Conservation (phyloP, 2,888 invertebrate species). For the Protodeltote pygarga region DNA sequence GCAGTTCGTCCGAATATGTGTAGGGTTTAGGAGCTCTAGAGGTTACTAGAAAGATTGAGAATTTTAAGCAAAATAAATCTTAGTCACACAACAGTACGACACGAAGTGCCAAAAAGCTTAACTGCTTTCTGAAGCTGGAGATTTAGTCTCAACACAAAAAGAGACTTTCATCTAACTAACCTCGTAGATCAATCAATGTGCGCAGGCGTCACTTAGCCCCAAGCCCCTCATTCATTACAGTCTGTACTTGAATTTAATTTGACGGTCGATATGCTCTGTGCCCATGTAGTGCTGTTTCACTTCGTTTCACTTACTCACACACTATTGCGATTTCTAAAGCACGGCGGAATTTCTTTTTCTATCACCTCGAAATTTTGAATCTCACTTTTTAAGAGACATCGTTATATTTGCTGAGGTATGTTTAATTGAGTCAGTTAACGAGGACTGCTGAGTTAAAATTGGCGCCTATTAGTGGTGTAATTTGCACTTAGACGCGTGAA, state of each 20-base stretch:
- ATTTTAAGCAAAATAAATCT: no score
- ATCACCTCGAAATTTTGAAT: slow-evolving; percentile 49
- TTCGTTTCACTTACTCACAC: slow-evolving; percentile 71
- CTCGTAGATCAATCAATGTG: slow-evolving; percentile 14
- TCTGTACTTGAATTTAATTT: slow-evolving; percentile 76
- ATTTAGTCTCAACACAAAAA: no score
- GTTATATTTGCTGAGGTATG: slow-evolving; percentile 21
- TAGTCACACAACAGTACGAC: no score
- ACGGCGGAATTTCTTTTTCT: slow-evolving; percentile 68
- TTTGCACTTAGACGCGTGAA: slow-evolving; percentile 8
- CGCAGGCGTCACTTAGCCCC: slow-evolving; percentile 10
- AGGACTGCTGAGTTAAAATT: slow-evolving; percentile 14
- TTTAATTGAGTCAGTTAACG: slow-evolving; percentile 28
- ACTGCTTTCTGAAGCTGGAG: no score
- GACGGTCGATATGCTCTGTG: slow-evolving; percentile 80
- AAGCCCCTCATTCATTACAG: slow-evolving; percentile 56
- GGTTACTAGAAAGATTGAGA: no score
- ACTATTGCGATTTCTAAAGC: slow-evolving; percentile 71
- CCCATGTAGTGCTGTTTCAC: slow-evolving; percentile 77
- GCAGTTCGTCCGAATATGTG: no score
- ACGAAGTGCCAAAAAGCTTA: no score
- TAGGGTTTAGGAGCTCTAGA: no score
- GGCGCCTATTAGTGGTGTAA: neutral
- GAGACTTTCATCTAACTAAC: neutral
- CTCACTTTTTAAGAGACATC: slow-evolving; percentile 33